These are phyloP conservation scores for Melanotus villosus DNA, from an alignment of 2,888 invertebrate genomes.

Conservation along the genomic window DNA sequence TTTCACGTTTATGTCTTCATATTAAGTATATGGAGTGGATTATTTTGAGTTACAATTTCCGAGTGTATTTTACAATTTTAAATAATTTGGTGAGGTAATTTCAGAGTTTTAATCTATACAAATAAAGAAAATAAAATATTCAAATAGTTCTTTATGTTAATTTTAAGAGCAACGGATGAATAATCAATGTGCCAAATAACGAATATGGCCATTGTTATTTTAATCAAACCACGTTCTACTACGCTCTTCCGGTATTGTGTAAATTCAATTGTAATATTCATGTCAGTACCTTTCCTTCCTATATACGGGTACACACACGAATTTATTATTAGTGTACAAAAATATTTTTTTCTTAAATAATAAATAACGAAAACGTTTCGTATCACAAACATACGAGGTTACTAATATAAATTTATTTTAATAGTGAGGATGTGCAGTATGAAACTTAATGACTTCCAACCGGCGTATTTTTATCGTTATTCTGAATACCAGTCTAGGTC, in stretches of 20 bases:
- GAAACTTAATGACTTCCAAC: conserved; percentile 9
- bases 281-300: background rate
- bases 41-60: too few relatives aligned
- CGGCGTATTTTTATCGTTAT: conserved; percentile 17
- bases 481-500: conserved; percentile 21
- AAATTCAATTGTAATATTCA: conserved; percentile 15
- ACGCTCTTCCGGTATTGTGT: conserved; percentile 16
- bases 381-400: background rate
- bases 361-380: background rate
- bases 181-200: background rate
- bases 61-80: too few relatives aligned
- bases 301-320: background rate
- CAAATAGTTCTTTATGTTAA: too few relatives aligned
- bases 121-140: too few relatives aligned
- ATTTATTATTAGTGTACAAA: background rate
- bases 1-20: too few relatives aligned
- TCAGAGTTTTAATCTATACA: too few relatives aligned
- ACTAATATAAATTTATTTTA: background rate
- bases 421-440: background rate
- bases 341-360: background rate
- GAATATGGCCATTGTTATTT: conserved; percentile 3
- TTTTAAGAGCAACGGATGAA: background rate
- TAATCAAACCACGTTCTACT: conserved; percentile 1
- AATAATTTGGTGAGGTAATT: too few relatives aligned
- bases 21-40: too few relatives aligned